A percentile compares a stretch with the other conserved stretches of the same genome.
phyloP scores from a whole-genome alignment of 2,797 vertebrate genomes.

The Syngnathus rostellatus region DNA sequence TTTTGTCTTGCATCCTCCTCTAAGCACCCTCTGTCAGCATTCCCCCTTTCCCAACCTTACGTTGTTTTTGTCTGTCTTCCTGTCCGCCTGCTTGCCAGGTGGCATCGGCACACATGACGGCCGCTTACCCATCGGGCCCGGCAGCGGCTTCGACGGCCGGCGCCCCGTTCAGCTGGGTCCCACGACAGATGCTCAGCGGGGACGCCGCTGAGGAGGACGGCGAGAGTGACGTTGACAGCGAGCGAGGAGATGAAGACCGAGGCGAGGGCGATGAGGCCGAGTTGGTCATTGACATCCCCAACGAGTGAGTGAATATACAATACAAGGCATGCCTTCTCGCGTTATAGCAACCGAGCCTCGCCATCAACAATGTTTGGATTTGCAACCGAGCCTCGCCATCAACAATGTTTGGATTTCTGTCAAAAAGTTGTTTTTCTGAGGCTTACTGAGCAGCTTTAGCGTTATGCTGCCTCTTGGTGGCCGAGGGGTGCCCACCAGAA shows the following conservation, averaged over 20 bases:
- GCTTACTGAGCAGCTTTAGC: background rate
- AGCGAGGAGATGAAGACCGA: slow-evolving; percentile 74
- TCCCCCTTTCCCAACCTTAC: background rate
- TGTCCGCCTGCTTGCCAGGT: slow-evolving; percentile 47
- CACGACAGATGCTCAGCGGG: slow-evolving; percentile 86
- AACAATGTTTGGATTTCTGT: too few species aligned
- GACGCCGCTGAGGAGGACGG: slow-evolving; percentile 79
- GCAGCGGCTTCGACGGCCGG: slow-evolving; percentile 47
- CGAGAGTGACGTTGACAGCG: slow-evolving; percentile 73
- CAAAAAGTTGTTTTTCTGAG: background rate
- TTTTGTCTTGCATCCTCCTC: background rate
- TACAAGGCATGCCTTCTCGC: background rate
- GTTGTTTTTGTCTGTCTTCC: background rate
- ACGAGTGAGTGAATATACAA: slow-evolving; percentile 51
- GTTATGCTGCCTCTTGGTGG: too few species aligned
- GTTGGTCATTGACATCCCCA: slow-evolving; percentile 88
- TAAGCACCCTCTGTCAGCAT: background rate
- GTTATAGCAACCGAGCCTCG: background rate
- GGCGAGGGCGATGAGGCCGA: slow-evolving; percentile 85
- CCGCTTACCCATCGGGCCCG: slow-evolving; percentile 65
- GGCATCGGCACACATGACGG: slow-evolving; percentile 54
- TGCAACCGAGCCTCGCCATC: background rate
- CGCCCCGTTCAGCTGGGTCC: slow-evolving; percentile 79
- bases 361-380: too few species aligned
- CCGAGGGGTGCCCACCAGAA: too few species aligned